Evolutionary conservation across 2,113 vertebrate species (phyloP), one percentile per base, ranked within the genome.

Genomic region (Spilogale gracilis): DNA sequence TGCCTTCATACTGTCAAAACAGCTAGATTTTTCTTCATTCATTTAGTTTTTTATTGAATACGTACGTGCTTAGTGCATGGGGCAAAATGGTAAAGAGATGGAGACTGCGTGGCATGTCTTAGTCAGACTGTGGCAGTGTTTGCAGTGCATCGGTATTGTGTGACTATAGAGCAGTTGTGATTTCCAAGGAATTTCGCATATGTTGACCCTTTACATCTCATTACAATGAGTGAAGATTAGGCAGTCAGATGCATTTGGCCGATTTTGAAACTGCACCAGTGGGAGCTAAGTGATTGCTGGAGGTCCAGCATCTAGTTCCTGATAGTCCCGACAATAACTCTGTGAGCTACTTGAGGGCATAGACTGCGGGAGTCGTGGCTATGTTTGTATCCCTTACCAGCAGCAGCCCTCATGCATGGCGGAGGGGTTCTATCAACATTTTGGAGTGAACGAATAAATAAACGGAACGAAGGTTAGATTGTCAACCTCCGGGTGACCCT

Each of bases 291-390:
- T 8, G 25, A 13, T 16, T 6, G 0, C 8, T 3, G 4, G 5
- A 6, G 7, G 20, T 18, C 43, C 21, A 14, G 54, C 23, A 2
- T 71, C 83, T 13, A 1, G 32, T 21, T 84, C 21, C 65, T 2
- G 0, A 0, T 3, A 0, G 32, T 69, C 45, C 6, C 17, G 18
- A 5, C 45, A 13, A 30, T 16, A 18, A 7, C 58, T 11, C 43
- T 14, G 3, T 11, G 32, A 23, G 21, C 27, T 14, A 0, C 14
- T 1, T 23, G 23, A 21, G 38, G 74, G 18, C 7, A 0, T 1
- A 4, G 43, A 12, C 65, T 1, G 0, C 6, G 11, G 58, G 14
- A 3, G 0, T n/a, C 0, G 0, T n/a, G 1, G 32, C 2, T 43
- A 1, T 8, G 65, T 82, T 50, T 81, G 58, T 63, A 11, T 38